Evolutionary conservation across 2,113 vertebrate species (phyloP).

Genomic region (Tychaedon coryphoeus): DNA sequence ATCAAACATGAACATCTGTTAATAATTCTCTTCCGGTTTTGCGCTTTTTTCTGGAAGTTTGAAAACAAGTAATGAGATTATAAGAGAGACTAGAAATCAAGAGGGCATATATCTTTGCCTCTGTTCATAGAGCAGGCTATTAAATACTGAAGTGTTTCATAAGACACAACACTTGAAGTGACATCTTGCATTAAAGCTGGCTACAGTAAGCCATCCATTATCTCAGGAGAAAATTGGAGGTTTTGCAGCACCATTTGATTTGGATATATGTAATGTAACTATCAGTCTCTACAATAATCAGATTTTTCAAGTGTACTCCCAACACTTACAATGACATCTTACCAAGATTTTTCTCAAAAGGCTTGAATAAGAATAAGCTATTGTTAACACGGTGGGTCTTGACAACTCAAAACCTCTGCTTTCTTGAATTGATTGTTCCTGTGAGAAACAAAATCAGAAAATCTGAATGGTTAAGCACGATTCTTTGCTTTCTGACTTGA

Average conservation of each 20-base stretch:
- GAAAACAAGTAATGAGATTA: not conserved
- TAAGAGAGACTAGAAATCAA: not conserved
- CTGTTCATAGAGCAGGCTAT: not conserved
- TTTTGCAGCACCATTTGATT: not conserved
- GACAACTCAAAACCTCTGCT: not conserved
- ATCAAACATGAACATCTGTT: not conserved
- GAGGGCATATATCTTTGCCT: not conserved
- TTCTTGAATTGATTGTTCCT: slow-evolving; percentile 7
- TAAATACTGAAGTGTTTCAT: not conserved
- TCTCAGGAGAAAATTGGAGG: slow-evolving; percentile 5
- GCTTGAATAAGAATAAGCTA: not conserved
- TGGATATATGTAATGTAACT: not conserved
- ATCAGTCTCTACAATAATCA: not conserved
- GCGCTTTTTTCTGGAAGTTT: not conserved
- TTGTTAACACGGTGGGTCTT: not conserved
- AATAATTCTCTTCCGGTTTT: not conserved
- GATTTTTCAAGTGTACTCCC: not conserved
- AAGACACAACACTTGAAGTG: not conserved
- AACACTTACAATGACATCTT: not conserved
- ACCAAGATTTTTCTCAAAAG: slow-evolving; percentile 7
- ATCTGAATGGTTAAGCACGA: not conserved
- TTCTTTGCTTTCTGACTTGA: not conserved
- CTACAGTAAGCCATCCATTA: not conserved
- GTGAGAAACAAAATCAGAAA: slow-evolving; percentile 1
- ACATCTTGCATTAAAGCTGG: not conserved